Evolutionary conservation across 2,797 vertebrate species (phyloP), one percentile per base, ranked within the genome.

Genomic region (Spondyliosoma cantharus): DNA sequence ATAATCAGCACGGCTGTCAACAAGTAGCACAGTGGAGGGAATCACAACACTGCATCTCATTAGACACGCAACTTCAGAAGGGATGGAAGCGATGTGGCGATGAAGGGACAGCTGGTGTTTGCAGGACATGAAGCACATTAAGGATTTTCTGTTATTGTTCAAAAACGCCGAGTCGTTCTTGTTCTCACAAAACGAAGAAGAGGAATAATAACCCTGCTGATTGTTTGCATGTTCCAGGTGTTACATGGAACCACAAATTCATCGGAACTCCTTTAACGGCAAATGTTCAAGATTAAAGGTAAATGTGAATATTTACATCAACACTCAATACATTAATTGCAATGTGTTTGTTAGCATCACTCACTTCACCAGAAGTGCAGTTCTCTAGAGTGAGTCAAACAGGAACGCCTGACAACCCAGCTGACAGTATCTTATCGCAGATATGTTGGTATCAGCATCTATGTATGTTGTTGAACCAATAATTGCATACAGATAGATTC

Each of bases 1-100:
- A 66, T 74, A 77, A 89, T 82, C 80, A 79, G 69, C 66, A 37
- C 16, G 24, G 61, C 89, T 80, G 81, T 82, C 84, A 86, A 88
- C 82, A 84, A 76, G 81, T 76, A 22, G 69, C 75, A 57, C 52
- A 24, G 42, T 0, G 69, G 65, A 74, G 53, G 60, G 64, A 80
- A 83, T 73, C 73, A 49, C 76, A 77, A 52, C 71, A 17, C 67
- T 22, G 70, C 76, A 76, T 83, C 71, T 81, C 70, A 79, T 85
- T 68, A 76, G 59, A 73, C 52, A 71, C 3, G 4, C 27, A 61
- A 48, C 65, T 24, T 56, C 63, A 69, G 65, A 1, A 42, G 15
- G 19, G 46, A 63, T 22, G 77, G 57, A 65, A 32, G 50, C 54
- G 53, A 63, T 19, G 53, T 11, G 52, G 58, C 20, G 46, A 57